Conservation (phyloP, 2,113 vertebrate genomes). For the Pachycephala philippinensis region DNA sequence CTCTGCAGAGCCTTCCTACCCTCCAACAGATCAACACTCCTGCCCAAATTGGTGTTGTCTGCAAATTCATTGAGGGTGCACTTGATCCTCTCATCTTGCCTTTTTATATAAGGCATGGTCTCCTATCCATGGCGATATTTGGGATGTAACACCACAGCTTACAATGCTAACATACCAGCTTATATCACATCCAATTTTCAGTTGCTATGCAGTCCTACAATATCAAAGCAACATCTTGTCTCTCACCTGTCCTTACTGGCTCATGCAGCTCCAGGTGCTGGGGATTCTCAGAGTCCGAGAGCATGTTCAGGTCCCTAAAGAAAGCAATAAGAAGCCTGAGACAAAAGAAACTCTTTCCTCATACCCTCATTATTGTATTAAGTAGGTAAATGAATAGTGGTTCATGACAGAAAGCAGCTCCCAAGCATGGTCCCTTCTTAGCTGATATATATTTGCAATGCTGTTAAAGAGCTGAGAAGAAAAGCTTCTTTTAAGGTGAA, state of each 20-base stretch:
- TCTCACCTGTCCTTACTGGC: slow-evolving; percentile 86
- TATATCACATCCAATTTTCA: not conserved
- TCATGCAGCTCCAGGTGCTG: slow-evolving; percentile 90
- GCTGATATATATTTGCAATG: slow-evolving; percentile 50
- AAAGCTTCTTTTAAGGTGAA: slow-evolving; percentile 75
- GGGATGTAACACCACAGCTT: not conserved
- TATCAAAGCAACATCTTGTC: not conserved
- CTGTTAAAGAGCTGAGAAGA: slow-evolving; percentile 62
- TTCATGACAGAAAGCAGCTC: slow-evolving; percentile 74
- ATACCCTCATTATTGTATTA: slow-evolving; percentile 45
- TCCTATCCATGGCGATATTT: not conserved
- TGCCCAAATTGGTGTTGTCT: not conserved
- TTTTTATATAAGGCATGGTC: not conserved
- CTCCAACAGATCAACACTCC: not conserved
- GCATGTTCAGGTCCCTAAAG: slow-evolving; percentile 93
- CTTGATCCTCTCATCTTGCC: fast-evolving
- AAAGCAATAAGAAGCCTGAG: slow-evolving; percentile 55
- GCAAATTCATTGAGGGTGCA: not conserved
- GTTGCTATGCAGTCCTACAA: not conserved
- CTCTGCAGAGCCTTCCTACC: not conserved
- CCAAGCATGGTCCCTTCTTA: slow-evolving; percentile 65
- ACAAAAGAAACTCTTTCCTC: slow-evolving; percentile 50
- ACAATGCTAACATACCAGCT: not conserved
- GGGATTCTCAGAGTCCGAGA: slow-evolving; percentile 87
- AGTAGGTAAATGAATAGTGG: slow-evolving; percentile 74